Evolutionary conservation across 1,140 invertebrate species (phyloP), one percentile per base, ranked within the genome.

Genomic region (Hestina assimilis): DNA sequence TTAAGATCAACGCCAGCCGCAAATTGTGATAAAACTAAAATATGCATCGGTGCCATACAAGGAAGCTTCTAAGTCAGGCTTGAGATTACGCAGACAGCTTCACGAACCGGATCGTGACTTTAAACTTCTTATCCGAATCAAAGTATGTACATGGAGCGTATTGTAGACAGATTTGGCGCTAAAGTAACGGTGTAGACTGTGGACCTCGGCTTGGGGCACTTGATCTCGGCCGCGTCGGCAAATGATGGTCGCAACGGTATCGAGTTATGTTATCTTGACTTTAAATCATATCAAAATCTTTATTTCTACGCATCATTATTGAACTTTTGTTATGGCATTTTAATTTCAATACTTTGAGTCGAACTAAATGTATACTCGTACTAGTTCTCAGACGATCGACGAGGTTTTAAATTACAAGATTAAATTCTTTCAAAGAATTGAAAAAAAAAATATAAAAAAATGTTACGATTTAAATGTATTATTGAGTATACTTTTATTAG

Each of bases 161-260:
- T 79, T 79, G 82, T 81, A 77, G 72, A 79, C 79, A 84, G 83
- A 83, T 87, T 87, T 79, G 82, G 83, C 71, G 82, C 71, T 80
- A 79, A 82, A 72, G 63, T 87, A 84, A 73, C 69, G 72, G 72
- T 67, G 59, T 66, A 54, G 28, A 42, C 55, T 31, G 54, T 42
- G 55, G 63, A 72, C 57, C 59, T 60, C 59, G 52, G 63, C 45
- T 70, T 54, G 46, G 59, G 65, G 62, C 66, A 66, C 68, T 66
- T 65, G 66, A 71, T 72, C 69, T 48, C 41, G 67, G 66, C 71
- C 65, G 69, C 63, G 61, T 60, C 50, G 66, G 65, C 63, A 45
- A 79, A 71, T 69, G 66, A 77, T 79, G 64, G 73, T 67, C 33
- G 47, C 69, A 87, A 84, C 79, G 83, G 81, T 83, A 81, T 72